Evolutionary conservation across 2,113 vertebrate species (phyloP), one percentile per base, ranked within the genome.

Genomic region (Holacanthus passer): DNA sequence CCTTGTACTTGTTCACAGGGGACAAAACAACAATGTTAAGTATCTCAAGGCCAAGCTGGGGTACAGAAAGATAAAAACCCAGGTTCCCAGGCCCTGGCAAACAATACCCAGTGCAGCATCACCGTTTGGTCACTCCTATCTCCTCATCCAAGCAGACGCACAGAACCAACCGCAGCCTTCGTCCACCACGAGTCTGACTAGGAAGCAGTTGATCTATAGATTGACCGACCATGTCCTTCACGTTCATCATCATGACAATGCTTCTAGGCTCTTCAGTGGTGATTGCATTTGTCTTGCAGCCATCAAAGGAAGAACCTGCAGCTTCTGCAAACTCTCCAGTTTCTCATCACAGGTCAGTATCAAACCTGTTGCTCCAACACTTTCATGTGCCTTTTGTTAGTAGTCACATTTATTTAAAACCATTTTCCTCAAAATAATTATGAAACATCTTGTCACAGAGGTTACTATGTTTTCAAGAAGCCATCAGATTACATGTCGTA

Each of bases 21-120:
- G 79, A 92, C 85, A 89, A 84, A 87, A 89, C 86, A 94, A 95
- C 95, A 94, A 88, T 94, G 93, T 94, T 79, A 93, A 93, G 71
- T 88, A 95, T 95, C 93, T 91, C 95, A 96, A 96, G 95, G 95
- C 78, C 94, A 91, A 81, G 70, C 87, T 73, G 80, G 73, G 55
- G 79, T 72, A 79, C 50, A 72, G 55, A 75, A 73, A 95, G 94
- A 95, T 95, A 95, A 95, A 95, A 92, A 82, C 47, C 55, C 79
- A 93, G 85, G 85, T 94, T 96, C 94, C 94, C 95, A 96, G 91
- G 88, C 85, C 32, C 43, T 27, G 62, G 67, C 77, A 73, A 87
- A 92, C 91, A 93, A 89, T 85, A 93, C 82, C 62, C 52, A 16
- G 50, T 1, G 24, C 59, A 87, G 81, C 81, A 92, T 92, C 86